Base-by-base conservation (phyloP, 2,797 vertebrate species). In the Anguilla anguilla region DNA sequence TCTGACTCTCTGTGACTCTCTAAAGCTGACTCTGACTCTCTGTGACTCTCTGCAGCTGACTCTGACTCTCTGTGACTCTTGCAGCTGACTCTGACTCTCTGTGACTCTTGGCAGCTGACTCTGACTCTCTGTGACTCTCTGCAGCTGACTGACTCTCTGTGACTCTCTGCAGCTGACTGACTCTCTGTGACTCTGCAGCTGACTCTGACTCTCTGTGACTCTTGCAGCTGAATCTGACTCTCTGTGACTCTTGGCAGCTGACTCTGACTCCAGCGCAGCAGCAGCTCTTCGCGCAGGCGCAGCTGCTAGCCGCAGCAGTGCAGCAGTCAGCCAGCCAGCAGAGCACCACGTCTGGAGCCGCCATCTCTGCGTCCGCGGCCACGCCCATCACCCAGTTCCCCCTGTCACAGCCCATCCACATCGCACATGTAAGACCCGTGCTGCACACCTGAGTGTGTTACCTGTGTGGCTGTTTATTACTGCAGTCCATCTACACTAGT, bases 321-420 rank as follows among this genome's bases (percentile, higher is more conserved):
- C 97, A 97, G 92, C 97, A 97, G 88, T 97, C 97, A 0, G 95
- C 96, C 90, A 95, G 95, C 88, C 97, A 97, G 87, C 97, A 97
- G 95, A 96, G 96, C 93, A 94, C 95, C 88, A 96, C 97, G 86
- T 96, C 97, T 9, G 97, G 96, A 88, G 96, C 97, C 90, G 96
- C 96, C 93, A 97, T 97, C 95, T 97, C 97, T 10, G 96, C 97
- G 91, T 96, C 97, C 57, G 97, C 97, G 89, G 97, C 97, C 90
- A 97, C 97, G 7, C 97, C 97, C 89, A 96, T 97, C 95, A 97
- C 97, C 39, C 97, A 97, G 94, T 96, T 97, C 90, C 97, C 97
- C 86, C 95, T 97, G 88, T 96, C 97, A 39, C 97, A 97, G 94
- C 96, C 97, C 89, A 96, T 98, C 87, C 97, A 97, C 95, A 97